These are phyloP conservation scores for Falco punctatus DNA, from an alignment of 2,113 vertebrate genomes.

Conservation along the genomic window DNA sequence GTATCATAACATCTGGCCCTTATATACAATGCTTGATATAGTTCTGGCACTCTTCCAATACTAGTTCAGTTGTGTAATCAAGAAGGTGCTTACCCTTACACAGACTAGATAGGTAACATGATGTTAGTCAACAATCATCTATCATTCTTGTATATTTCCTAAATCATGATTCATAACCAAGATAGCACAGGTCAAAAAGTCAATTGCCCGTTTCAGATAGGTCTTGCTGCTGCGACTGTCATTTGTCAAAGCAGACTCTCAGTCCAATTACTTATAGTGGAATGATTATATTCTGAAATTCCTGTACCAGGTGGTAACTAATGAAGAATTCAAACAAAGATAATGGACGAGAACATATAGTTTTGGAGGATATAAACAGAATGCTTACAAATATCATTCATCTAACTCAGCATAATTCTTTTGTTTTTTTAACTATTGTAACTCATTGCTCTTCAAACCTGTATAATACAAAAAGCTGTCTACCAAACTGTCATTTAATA, in stretches of 20 bases:
- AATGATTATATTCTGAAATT: not conserved
- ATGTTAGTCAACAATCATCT: not conserved
- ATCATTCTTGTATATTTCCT: not conserved
- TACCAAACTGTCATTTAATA: not conserved
- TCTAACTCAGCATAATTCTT: not conserved
- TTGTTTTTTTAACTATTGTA: not conserved
- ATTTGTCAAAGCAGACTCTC: constrained; percentile 2
- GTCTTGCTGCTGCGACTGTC: not conserved
- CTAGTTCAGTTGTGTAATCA: not conserved
- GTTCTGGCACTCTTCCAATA: not conserved
- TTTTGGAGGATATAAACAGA: not conserved
- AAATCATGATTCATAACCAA: not conserved
- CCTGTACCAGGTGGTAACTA: not conserved
- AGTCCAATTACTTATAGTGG: not conserved
- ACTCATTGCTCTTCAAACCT: not conserved
- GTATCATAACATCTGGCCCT: not conserved
- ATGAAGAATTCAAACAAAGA: not conserved
- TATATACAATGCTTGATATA: not conserved
- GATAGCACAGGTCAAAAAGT: not conserved
- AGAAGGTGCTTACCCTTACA: not conserved
- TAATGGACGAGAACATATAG: not conserved
- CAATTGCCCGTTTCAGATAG: not conserved
- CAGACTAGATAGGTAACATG: not conserved
- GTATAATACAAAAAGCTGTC: not conserved
- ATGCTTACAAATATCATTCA: not conserved